Base-by-base conservation (phyloP, 2,113 vertebrate species). In the Corvus hawaiiensis region DNA sequence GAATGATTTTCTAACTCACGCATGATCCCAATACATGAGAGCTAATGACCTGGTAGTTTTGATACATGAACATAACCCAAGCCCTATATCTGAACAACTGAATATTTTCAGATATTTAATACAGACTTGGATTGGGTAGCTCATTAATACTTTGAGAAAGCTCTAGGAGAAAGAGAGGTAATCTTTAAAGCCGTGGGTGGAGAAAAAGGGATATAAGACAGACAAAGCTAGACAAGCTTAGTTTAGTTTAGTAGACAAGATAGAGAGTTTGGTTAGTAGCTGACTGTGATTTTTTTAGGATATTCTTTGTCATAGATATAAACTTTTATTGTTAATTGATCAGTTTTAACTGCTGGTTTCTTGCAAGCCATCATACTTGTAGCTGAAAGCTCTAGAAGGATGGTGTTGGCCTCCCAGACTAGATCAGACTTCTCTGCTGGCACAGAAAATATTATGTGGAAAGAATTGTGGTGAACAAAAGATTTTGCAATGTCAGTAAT, bases 401-500 rank as follows among this genome's bases (percentile, higher is more conserved):
- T 46, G 11, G 48, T 77, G 35, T 13, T 89, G 52, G 55, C 48
- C 35, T 77, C 39, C 17, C 55, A 39, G 46, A 80, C 51, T 62
- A 92, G 59, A 73, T 43, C 35, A 95, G 39, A 71, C 43, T 71
- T 77, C 51, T 69, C 54, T 90, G 56, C 72, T 94, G 79, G 72
- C 55, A 78, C 39, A 71, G 61, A 94, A 92, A 93, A 78, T 56
- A 59, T 46, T 69, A 35, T 78, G 77, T 95, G 89, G 95, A 89
- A 94, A 94, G 84, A 93, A 67, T 0, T 84, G 86, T 68, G 80
- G 80, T 72, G 20, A 91, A 81, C 32, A 89, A 87, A 94, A 82
- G 56, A 85, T 94, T 93, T 94, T 2, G 1, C 77, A 95, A 89
- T 1, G 16, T 96, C 74, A 95, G 58, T 81, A 82, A 32, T 68